Percentiles rank a stretch among this genome's conserved stretches.
phyloP scores from a whole-genome alignment of 2,797 vertebrate species.

The Onychomys arenicola region DNA sequence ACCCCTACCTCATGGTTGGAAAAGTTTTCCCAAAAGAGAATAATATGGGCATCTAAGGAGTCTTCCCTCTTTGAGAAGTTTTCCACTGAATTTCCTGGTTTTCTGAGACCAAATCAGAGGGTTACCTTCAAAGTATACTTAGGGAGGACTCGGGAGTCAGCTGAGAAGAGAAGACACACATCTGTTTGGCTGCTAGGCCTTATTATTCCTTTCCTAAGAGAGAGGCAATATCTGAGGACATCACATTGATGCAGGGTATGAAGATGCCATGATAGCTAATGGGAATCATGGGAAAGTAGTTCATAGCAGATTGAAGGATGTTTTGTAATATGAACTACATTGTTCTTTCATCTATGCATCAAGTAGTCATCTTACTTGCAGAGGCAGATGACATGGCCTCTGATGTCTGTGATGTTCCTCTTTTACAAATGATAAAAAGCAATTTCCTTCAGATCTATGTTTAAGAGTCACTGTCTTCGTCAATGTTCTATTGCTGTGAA shows the following conservation, averaged over 20 bases:
- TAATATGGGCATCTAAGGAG: background rate
- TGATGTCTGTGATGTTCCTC: background rate
- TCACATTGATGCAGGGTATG: too few species aligned
- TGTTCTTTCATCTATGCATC: background rate
- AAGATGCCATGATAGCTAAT: background rate
- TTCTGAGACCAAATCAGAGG: slow-evolving; percentile 31
- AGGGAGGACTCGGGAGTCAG: background rate
- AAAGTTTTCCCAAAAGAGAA: background rate
- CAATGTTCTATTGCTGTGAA: background rate
- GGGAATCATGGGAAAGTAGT: background rate
- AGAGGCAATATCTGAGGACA: background rate
- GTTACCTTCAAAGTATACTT: background rate
- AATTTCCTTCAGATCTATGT: background rate
- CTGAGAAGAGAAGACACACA: background rate
- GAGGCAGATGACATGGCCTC: background rate
- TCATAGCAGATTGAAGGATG: background rate
- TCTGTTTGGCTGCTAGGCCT: background rate
- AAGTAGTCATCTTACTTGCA: background rate
- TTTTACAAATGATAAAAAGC: background rate
- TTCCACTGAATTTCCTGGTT: background rate
- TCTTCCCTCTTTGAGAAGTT: background rate
- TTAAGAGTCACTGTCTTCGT: background rate
- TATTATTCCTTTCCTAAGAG: background rate
- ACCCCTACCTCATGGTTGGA: background rate
- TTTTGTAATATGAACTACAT: background rate